Conservation (phyloP, 2,113 vertebrate genomes). For the Zingel zingel region DNA sequence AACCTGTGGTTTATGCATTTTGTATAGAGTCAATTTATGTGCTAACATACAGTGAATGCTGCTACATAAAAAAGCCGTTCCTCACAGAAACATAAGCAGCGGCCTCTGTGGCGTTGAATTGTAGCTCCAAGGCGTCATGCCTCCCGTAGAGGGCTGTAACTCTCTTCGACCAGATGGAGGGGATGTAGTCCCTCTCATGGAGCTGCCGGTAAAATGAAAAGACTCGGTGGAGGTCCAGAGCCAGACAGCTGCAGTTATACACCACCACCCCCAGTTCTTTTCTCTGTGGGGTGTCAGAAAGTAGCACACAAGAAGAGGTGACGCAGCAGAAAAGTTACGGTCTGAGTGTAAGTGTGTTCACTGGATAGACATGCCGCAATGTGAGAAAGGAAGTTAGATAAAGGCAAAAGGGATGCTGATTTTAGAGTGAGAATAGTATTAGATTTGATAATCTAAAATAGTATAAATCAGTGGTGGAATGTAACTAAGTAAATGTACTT, state of each 20-base stretch:
- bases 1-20: not conserved
- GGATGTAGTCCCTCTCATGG: slow-evolving; percentile 83
- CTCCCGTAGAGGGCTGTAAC: slow-evolving; percentile 90
- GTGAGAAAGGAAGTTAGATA: not conserved
- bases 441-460: not conserved
- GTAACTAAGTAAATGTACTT: too few species aligned
- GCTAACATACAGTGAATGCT: slow-evolving; percentile 7
- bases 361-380: not conserved
- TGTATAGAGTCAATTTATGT: not conserved
- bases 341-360: not conserved
- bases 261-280: slow-evolving; percentile 94
- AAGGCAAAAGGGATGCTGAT: not conserved
- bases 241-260: slow-evolving; percentile 97
- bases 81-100: slow-evolving; percentile 94
- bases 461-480: too few species aligned
- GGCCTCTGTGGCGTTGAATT: slow-evolving; percentile 87
- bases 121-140: slow-evolving; percentile 86
- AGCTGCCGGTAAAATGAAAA: slow-evolving; percentile 91
- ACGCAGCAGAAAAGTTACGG: slow-evolving; percentile 52
- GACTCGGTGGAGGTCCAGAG: slow-evolving; percentile 93
- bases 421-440: not conserved
- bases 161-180: slow-evolving; percentile 92
- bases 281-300: slow-evolving; percentile 84
- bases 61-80: not conserved
- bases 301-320: slow-evolving; percentile 27